Evolutionary conservation across 2,888 invertebrate species (phyloP).

Genomic region (Clitarchus hookeri): DNA sequence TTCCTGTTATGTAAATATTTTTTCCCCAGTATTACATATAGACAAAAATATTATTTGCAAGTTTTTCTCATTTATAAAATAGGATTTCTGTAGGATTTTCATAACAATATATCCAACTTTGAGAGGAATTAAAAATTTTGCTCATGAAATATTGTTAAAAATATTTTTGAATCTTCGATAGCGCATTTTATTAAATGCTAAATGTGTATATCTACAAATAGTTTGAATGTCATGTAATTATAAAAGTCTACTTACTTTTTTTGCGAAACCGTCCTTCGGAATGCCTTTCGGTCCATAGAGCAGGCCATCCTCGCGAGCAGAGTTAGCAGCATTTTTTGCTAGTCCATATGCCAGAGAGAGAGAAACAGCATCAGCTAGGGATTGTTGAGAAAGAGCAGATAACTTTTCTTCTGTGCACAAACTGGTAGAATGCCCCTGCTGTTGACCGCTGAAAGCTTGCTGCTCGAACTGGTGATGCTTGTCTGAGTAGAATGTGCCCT

Average conservation of each 20-base stretch:
- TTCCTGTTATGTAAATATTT: too few species aligned
- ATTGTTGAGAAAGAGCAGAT: background rate
- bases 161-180: too few species aligned
- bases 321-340: slow-evolving; percentile 2
- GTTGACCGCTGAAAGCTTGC: background rate
- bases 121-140: too few species aligned
- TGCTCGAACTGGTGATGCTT: background rate
- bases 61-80: too few species aligned
- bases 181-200: too few species aligned
- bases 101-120: too few species aligned
- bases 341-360: slow-evolving; percentile 33
- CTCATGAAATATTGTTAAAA: too few species aligned
- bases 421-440: background rate
- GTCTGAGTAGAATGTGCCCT: background rate
- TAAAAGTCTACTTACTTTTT: background rate
- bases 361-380: slow-evolving; percentile 35
- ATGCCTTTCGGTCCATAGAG: slow-evolving; percentile 32
- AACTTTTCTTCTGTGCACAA: background rate
- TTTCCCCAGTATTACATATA: too few species aligned
- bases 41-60: too few species aligned
- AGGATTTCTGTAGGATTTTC: too few species aligned
- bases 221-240: too few species aligned
- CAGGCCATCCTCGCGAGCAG: slow-evolving; percentile 33
- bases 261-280: slow-evolving; percentile 27
- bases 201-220: too few species aligned